Evolutionary conservation across 2,113 vertebrate species (phyloP).

Genomic region (Charadrius vociferus): DNA sequence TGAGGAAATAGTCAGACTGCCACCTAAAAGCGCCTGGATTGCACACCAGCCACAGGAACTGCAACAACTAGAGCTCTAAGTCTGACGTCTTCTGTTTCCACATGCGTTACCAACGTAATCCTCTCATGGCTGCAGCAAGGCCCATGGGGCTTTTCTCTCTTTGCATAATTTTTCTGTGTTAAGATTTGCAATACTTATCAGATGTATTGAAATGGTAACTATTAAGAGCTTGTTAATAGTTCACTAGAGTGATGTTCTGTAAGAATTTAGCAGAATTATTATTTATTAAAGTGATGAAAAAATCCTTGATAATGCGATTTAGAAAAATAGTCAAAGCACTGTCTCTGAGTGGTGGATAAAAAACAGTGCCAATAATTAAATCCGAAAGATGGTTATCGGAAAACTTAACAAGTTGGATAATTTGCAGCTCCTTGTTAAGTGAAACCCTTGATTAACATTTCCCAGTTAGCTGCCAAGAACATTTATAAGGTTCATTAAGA

Average conservation of each 20-base stretch:
- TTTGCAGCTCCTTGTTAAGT: conserved; percentile 33
- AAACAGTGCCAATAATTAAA: conserved; percentile 18
- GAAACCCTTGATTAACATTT: conserved; percentile 49
- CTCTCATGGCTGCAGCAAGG: background rate
- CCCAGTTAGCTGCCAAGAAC: conserved; percentile 8
- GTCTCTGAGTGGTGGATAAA: background rate
- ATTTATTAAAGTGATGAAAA: conserved; percentile 49
- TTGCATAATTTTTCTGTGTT: background rate
- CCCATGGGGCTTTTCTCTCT: background rate
- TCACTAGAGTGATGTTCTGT: background rate
- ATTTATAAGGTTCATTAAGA: background rate
- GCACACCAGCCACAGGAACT: background rate
- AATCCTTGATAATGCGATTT: conserved; percentile 38
- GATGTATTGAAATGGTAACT: background rate
- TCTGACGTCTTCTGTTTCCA: background rate
- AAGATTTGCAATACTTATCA: conserved; percentile 20
- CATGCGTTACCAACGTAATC: background rate
- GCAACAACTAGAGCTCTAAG: background rate
- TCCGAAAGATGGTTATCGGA: background rate
- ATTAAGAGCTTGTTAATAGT: conserved; percentile 36
- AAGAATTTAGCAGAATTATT: conserved; percentile 24
- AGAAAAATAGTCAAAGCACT: conserved; percentile 1
- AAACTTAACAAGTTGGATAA: conserved; percentile 29
- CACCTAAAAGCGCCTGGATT: background rate
- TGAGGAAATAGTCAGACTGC: background rate